Percentiles rank a stretch among this genome's conserved stretches.
Evolutionary conservation across 2,113 vertebrate species (phyloP).

Genomic region (Microtus montanus): DNA sequence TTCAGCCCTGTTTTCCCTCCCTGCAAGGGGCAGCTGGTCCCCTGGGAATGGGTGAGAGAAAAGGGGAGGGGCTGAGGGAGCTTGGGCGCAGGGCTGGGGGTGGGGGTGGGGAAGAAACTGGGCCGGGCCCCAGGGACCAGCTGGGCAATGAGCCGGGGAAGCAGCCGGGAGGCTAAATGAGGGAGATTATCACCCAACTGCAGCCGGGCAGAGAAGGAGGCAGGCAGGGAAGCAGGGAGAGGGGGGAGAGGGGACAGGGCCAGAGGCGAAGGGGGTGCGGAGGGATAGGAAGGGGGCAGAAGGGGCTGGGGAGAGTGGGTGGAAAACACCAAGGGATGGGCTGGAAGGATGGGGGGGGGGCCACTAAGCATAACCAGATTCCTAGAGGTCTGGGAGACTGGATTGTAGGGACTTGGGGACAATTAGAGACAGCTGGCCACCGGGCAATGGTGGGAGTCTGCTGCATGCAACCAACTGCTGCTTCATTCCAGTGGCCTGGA

Average conservation of each 20-base stretch:
- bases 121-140: conserved; percentile 81
- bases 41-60: conserved; percentile 42
- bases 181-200: conserved; percentile 83
- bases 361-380: conserved; percentile 19
- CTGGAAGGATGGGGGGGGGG: neutral
- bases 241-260: conserved; percentile 43
- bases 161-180: conserved; percentile 83
- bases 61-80: conserved; percentile 33
- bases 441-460: neutral
- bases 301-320: neutral
- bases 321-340: neutral
- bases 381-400: conserved; percentile 11
- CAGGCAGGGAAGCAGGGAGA: conserved; percentile 70
- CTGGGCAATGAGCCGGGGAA: conserved; percentile 84
- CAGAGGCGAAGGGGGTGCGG: conserved; percentile 34
- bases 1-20: neutral
- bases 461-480: neutral
- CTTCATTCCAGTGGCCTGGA: neutral
- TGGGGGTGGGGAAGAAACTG: conserved; percentile 80
- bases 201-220: conserved; percentile 80
- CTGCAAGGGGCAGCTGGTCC: conserved; percentile 58
- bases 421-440: conserved; percentile 58
- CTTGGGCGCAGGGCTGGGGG: conserved; percentile 65
- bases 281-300: neutral
- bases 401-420: conserved; percentile 45